Evolutionary conservation across 2,797 vertebrate species (phyloP).

Genomic region (Anguilla anguilla): DNA sequence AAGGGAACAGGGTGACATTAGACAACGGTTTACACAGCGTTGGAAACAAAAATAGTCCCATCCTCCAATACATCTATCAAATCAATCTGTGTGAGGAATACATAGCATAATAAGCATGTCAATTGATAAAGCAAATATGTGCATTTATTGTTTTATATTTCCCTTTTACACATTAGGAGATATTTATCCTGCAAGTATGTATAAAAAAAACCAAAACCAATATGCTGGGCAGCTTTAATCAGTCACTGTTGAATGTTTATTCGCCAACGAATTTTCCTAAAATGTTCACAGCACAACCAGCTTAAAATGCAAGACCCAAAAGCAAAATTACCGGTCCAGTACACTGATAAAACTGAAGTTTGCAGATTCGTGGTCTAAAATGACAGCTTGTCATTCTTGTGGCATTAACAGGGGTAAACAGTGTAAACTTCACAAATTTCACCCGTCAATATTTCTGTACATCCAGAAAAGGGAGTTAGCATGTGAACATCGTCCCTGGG

Average conservation of each 20-base stretch:
- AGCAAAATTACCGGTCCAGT: no score
- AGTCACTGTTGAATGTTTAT: conserved; percentile 25
- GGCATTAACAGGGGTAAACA: background rate
- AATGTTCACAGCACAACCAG: conserved; percentile 37
- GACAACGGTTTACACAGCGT: background rate
- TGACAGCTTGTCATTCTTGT: background rate
- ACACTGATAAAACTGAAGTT: background rate
- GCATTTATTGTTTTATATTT: background rate
- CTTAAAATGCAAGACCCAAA: background rate
- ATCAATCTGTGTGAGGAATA: background rate
- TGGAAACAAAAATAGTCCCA: background rate
- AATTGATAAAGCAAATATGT: background rate
- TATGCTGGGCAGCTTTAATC: background rate
- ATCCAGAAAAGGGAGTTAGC: background rate
- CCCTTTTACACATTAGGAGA: background rate
- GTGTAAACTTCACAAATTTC: background rate
- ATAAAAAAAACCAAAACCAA: background rate
- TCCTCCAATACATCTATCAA: background rate
- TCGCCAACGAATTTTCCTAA: background rate
- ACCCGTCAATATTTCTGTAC: background rate
- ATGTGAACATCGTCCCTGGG: background rate
- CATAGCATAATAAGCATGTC: background rate
- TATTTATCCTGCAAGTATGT: background rate
- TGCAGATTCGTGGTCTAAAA: background rate
- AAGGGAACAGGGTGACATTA: conserved; percentile 37